Conservation (phyloP, 2,888 invertebrate species). For the Latheticus oryzae region DNA sequence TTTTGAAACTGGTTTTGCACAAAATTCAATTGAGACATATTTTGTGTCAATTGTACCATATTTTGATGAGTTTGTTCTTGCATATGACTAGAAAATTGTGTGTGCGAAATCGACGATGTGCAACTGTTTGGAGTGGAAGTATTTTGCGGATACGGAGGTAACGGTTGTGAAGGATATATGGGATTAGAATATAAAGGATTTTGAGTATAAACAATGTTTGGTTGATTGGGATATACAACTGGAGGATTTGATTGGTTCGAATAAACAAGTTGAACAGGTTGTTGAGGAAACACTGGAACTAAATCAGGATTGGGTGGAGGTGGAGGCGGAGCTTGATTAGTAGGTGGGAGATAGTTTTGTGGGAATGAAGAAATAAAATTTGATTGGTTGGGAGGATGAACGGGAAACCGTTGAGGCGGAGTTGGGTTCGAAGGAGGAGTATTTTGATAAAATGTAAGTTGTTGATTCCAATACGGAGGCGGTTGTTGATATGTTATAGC, state of each 20-base stretch:
- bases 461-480: conserved; percentile 58
- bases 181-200: conserved; percentile 46
- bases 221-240: conserved; percentile 46
- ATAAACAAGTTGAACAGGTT: conserved; percentile 55
- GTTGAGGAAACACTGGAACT: conserved; percentile 54
- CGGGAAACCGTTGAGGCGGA: conserved; percentile 51
- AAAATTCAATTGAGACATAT: conserved; percentile 54
- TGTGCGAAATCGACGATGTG: conserved; percentile 47
- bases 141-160: conserved; percentile 51
- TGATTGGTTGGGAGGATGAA: conserved; percentile 45
- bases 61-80: conserved; percentile 42
- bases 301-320: conserved; percentile 49
- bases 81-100: conserved; percentile 19
- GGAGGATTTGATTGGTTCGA: conserved; percentile 40
- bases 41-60: conserved; percentile 52
- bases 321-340: conserved; percentile 37
- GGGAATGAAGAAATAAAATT: conserved; percentile 26
- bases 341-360: conserved; percentile 40
- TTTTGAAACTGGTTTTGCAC: conserved; percentile 12
- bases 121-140: conserved; percentile 58
- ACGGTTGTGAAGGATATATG: conserved; percentile 27
- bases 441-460: conserved; percentile 56
- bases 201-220: conserved; percentile 57
- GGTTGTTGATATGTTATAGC: conserved; percentile 48
- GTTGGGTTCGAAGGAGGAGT: conserved; percentile 48